A percentile compares a stretch with the other conserved stretches of the same genome.
phyloP scores from a whole-genome alignment of 2,113 vertebrate species.

The Morone saxatilis region DNA sequence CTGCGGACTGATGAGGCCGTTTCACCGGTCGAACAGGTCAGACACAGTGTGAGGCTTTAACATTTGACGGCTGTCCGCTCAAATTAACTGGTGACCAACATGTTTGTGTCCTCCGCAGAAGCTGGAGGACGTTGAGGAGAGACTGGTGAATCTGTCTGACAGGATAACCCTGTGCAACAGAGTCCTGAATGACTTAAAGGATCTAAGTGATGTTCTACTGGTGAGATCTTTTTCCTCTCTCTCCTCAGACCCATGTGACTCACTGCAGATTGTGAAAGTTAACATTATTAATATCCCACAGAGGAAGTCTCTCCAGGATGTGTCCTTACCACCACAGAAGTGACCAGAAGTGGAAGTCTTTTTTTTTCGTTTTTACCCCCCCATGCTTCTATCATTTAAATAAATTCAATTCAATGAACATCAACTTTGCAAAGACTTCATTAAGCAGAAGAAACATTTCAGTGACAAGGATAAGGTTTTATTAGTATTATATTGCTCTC shows the following conservation, averaged over 20 bases:
- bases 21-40: conserved; percentile 35
- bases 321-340: conserved; percentile 21
- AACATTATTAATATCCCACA: conserved; percentile 27
- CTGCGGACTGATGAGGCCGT: background rate
- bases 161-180: conserved; percentile 55
- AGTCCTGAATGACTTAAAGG: conserved; percentile 71
- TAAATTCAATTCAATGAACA: conserved; percentile 33
- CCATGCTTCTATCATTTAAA: conserved; percentile 15
- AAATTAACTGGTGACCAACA: no score
- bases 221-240: conserved; percentile 48
- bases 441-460: background rate
- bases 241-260: rapidly evolving
- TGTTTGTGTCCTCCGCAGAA: background rate
- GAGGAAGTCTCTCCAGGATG: conserved; percentile 69
- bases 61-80: rapidly evolving
- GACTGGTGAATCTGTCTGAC: conserved; percentile 50
- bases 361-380: background rate
- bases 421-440: background rate
- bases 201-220: conserved; percentile 56
- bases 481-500: conserved; percentile 99
- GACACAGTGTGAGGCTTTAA: background rate
- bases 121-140: conserved; percentile 30
- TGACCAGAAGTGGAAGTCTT: background rate
- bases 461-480: conserved; percentile 90
- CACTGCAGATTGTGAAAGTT: rapidly evolving